Evolutionary conservation across 2,113 vertebrate species (phyloP), one percentile per base, ranked within the genome.

Genomic region (Pangasianodon gigas): DNA sequence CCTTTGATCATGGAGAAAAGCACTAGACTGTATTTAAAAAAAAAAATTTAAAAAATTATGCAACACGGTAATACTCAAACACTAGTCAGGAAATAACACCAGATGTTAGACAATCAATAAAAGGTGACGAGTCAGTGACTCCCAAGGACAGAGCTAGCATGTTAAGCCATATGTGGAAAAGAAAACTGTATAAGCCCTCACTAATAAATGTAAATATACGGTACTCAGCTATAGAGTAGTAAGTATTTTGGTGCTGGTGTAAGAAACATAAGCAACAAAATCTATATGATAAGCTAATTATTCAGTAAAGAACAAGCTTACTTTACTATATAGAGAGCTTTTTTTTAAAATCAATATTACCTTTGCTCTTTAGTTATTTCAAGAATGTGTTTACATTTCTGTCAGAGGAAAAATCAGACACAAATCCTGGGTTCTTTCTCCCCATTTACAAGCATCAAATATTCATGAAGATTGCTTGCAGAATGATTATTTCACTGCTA

Each of bases 101-200:
- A 84, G 82, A 84, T 62, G 82, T 41, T 24, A 29, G 21, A 44
- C 32, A 84, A 84, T 84, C 82, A 84, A 62, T 84, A 84, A 13
- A 29, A 44, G 37, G 21, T 62, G 56, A 84, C 6, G 24, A 46
- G 29, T 46, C 56, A 16, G 37, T 41, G 56, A 24, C 32, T 13
- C 21, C 24, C 56, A 62, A 84, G 82, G 11, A 84, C 82, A 84
- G 24, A 16, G 82, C 56, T 62, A 62, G 41, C 32, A 82, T 19
- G 18, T 26, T 37, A 44, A 60, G 26, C 21, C 54, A 62, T 46
- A 24, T 62, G 82, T 46, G 21, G 21, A 60, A 41, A 84, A 84
- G n/a, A 84, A 84, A 54, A 21, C 48, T 37, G 9, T 37, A 83
- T 11, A 19, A 37, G 11, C 77, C 41, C 13, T 51, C 48, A 52